Conservation (phyloP, 2,797 vertebrate genomes). For the Periophthalmus magnuspinnatus region DNA sequence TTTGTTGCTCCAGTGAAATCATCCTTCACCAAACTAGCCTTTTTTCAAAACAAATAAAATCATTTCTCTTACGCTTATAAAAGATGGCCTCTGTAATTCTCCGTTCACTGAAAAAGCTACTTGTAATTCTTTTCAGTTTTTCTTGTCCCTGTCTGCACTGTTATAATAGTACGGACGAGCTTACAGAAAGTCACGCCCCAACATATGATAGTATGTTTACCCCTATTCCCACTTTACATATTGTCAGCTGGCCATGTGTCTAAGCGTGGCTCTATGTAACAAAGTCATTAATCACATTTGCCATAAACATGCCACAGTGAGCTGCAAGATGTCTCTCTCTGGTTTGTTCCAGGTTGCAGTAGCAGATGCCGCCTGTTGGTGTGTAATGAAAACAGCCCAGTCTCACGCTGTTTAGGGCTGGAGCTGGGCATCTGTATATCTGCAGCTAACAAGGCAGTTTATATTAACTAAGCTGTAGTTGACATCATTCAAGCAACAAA, state of each 20-base stretch:
- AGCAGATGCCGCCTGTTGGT: conserved; percentile 36
- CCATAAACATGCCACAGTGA: conserved; percentile 42
- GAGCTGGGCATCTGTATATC: conserved; percentile 1
- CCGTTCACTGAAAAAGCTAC: too few species aligned
- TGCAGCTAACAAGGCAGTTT: not conserved
- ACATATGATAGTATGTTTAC: not conserved
- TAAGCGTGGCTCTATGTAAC: conserved; percentile 46
- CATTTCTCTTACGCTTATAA: conserved; percentile 23
- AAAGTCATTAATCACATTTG: conserved; percentile 65
- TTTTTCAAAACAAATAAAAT: conserved; percentile 2
- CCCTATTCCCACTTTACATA: conserved; percentile 11
- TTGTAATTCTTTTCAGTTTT: too few species aligned
- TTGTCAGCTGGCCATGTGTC: conserved; percentile 38
- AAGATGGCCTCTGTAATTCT: not conserved
- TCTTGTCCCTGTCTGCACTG: not conserved
- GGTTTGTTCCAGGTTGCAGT: conserved; percentile 34
- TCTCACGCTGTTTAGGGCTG: conserved; percentile 1
- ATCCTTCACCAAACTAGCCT: conserved; percentile 17
- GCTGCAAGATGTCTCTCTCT: conserved; percentile 47
- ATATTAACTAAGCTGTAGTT: not conserved
- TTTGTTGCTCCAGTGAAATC: conserved; percentile 45
- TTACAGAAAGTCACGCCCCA: conserved; percentile 7
- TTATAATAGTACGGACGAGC: not conserved
- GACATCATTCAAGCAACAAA: too few species aligned
- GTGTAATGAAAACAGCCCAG: conserved; percentile 25